phyloP scores from a whole-genome alignment of 2,797 vertebrate species.

The Coilia nasus region DNA sequence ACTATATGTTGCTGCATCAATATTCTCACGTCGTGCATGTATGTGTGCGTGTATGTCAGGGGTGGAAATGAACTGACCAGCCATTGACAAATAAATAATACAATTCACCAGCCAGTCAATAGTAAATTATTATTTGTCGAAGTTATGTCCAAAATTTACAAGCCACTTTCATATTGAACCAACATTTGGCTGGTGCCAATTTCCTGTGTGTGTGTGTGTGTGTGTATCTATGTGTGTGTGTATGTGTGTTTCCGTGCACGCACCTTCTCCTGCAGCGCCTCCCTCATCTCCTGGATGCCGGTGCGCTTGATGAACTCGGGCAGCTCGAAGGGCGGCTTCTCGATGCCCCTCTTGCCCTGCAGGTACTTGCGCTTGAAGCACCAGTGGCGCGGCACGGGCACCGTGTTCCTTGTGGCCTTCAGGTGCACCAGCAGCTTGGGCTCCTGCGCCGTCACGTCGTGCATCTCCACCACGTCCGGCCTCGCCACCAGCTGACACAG shows the following conservation, averaged over 20 bases:
- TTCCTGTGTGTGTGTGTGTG: background rate
- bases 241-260: background rate
- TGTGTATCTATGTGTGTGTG: background rate
- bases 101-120: too few relatives aligned
- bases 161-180: too few relatives aligned
- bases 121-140: too few relatives aligned
- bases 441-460: slow-evolving; percentile 92
- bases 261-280: slow-evolving; percentile 95
- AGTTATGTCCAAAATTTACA: too few relatives aligned
- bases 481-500: slow-evolving; percentile 83
- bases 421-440: slow-evolving; percentile 93
- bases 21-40: too few relatives aligned
- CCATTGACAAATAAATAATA: too few relatives aligned
- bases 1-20: too few relatives aligned
- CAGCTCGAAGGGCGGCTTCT: slow-evolving; percentile 93
- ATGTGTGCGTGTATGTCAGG: too few relatives aligned
- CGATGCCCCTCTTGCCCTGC: slow-evolving; percentile 95
- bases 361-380: slow-evolving; percentile 96
- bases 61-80: too few relatives aligned
- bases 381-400: slow-evolving; percentile 94
- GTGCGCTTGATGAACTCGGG: slow-evolving; percentile 95
- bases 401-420: slow-evolving; percentile 93
- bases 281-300: slow-evolving; percentile 96
- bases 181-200: too few relatives aligned
- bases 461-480: slow-evolving; percentile 95